Evolutionary conservation across 2,797 vertebrate species (phyloP).

Genomic region (Manis crassicaudata): DNA sequence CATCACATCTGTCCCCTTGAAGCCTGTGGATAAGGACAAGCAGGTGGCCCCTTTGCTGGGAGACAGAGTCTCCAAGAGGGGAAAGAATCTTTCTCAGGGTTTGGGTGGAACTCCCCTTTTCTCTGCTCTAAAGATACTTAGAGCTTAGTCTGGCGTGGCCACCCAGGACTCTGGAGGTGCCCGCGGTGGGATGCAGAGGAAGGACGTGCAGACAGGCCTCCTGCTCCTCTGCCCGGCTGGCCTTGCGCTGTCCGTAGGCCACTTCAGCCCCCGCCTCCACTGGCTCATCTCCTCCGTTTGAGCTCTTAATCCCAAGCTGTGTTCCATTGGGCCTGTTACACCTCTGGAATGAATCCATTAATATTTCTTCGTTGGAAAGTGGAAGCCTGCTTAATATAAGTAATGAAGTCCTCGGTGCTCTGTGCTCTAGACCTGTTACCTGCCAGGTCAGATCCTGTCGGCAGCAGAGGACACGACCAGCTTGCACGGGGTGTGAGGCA

Average conservation of each 20-base stretch:
- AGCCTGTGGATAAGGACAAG: background rate
- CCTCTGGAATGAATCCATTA: conserved; percentile 61
- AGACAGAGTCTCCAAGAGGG: background rate
- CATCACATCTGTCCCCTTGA: background rate
- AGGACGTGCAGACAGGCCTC: background rate
- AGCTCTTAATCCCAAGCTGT: conserved; percentile 12
- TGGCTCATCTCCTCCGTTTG: background rate
- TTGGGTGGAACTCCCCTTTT: background rate
- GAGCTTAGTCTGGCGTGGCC: background rate
- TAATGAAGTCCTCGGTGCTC: background rate
- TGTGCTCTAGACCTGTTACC: background rate
- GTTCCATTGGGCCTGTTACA: conserved; percentile 8
- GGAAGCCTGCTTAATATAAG: conserved; percentile 42
- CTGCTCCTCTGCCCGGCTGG: background rate
- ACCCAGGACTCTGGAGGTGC: background rate
- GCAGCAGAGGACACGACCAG: background rate
- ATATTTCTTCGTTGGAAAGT: conserved; percentile 52
- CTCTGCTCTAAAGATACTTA: conserved; percentile 19
- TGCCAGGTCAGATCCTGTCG: conserved; percentile 35
- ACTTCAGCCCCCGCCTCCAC: background rate
- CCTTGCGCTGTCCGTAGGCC: fast-evolving
- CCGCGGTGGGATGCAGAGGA: background rate
- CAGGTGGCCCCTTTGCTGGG: background rate
- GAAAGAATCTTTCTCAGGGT: conserved; percentile 3
- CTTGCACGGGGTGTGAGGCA: background rate